Base-by-base conservation (phyloP, 1,140 invertebrate species). In the Luehdorfia chinensis region DNA sequence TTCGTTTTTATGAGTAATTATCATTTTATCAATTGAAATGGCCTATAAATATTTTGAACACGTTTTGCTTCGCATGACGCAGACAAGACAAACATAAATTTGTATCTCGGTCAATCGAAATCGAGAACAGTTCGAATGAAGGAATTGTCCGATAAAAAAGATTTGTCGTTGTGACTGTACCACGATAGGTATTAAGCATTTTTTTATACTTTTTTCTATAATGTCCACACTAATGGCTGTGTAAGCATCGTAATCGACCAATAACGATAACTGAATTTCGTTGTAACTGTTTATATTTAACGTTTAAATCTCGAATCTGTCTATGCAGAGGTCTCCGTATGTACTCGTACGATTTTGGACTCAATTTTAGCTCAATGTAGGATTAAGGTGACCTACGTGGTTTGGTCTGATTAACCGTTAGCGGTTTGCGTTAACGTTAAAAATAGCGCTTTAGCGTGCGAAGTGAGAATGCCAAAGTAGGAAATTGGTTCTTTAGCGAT, bases 331-430 rank as follows among this genome's bases (percentile, higher is more conserved):
- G 25, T 30, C 25, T 30, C 14, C 8, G 14, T 34, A 47, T 14
- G 16, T 46, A 46, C n/a, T n/a, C n/a, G 25, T 27, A 28, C 25
- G 41, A 30, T 50, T 34, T 44, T 27, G 30, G 15, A 50, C 23
- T 48, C 32, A 34, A 39, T 50, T 44, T 44, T 45, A 43, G 49
- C 49, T 51, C 49, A 51, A 45, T 36, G 21, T 51, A 45, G 41
- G 13, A 51, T 43, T 43, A 43, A 43, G 39, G 2, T 13, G 12
- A 15, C 9, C 6, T 4, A 23, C 8, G 18, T 9, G n/a, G n/a
- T n/a, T n/a, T n/a, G 34, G 19, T 37, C 16, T 36, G 19, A 21
- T 5, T 25, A 27, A 27, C 37, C 7, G 37, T 41, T 41, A 27
- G 4, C 13, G 36, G 8, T 41, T 14, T 11, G 8, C 2, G 23